A percentile compares a stretch with the other conserved stretches of the same genome.
Conservation (phyloP, 2,113 vertebrate species). For the Smithornis capensis region DNA sequence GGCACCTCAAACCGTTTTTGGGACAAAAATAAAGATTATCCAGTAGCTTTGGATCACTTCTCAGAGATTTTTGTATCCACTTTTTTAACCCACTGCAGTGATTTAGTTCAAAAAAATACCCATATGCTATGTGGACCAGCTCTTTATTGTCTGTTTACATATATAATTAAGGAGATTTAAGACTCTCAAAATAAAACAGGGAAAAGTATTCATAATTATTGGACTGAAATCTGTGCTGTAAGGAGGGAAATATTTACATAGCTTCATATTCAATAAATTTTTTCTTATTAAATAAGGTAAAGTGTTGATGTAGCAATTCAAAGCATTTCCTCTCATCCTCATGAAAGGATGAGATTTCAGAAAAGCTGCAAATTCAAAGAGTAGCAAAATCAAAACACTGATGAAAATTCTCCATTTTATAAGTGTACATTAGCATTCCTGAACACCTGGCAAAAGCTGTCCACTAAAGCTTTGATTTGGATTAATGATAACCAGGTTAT, state of each 20-base stretch:
- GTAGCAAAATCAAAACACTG: background rate
- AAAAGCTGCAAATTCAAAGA: background rate
- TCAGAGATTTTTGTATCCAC: background rate
- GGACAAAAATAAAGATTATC: background rate
- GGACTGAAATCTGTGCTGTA: background rate
- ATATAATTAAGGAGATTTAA: background rate
- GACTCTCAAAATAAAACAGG: background rate
- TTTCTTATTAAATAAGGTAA: background rate
- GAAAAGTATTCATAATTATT: background rate
- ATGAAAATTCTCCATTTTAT: background rate
- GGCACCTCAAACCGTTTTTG: background rate
- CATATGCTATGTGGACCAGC: background rate
- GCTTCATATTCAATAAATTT: background rate
- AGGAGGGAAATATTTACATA: background rate
- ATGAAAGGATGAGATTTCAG: background rate
- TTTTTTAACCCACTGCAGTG: background rate
- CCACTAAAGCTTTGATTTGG: background rate
- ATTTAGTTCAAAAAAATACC: background rate
- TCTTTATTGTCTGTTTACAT: background rate
- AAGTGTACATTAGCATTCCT: background rate
- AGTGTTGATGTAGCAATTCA: background rate
- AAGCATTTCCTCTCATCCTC: no score
- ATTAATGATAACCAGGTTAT: background rate
- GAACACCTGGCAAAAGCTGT: background rate
- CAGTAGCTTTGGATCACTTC: background rate